phyloP scores from a whole-genome alignment of 2,113 vertebrate genomes.

The Leucosticte australis region DNA sequence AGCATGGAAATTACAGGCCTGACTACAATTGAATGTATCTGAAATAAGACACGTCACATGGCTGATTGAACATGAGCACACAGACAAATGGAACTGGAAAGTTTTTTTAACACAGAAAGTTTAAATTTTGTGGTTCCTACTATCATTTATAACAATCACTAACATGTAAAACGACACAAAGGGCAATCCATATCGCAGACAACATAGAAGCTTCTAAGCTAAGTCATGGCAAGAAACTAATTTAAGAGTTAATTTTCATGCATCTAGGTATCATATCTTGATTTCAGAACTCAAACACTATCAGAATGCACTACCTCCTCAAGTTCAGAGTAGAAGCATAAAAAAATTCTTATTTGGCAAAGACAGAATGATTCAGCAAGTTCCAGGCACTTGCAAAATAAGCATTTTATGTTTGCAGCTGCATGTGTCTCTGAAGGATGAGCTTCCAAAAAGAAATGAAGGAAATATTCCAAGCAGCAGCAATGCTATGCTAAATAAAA shows the following conservation, averaged over 20 bases:
- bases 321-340: background rate
- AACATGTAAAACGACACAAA: conserved; percentile 44
- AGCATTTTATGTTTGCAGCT: conserved; percentile 50
- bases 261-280: background rate
- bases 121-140: conserved; percentile 13
- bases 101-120: conserved; percentile 34
- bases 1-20: conserved; percentile 28
- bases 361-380: conserved; percentile 40
- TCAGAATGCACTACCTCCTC: background rate
- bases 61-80: conserved; percentile 52
- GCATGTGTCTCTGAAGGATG: background rate
- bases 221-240: background rate
- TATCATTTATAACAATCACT: conserved; percentile 25
- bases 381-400: conserved; percentile 52
- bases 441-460: conserved; percentile 14
- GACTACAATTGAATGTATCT: conserved; percentile 46
- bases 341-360: conserved; percentile 29
- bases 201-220: conserved; percentile 1
- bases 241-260: background rate
- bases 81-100: conserved; percentile 54
- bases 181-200: conserved; percentile 5
- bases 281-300: background rate
- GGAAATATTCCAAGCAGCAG: background rate
- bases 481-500: background rate
- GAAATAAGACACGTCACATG: conserved; percentile 54